These are phyloP conservation scores for Pterocles gutturalis DNA, from an alignment of 2,113 vertebrate species.

Conservation along the genomic window DNA sequence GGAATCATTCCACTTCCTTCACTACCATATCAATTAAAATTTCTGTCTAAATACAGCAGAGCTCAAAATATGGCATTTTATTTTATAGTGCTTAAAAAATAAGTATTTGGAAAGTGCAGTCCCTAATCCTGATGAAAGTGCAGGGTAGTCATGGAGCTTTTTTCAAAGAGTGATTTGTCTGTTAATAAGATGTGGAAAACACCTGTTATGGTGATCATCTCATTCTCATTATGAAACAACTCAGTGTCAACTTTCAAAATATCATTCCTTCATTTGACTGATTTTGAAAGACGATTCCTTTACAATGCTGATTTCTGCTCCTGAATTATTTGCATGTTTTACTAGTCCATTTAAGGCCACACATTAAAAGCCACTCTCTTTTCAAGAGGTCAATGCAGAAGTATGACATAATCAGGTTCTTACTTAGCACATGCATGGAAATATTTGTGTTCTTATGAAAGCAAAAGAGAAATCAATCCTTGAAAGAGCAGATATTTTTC, in stretches of 20 bases:
- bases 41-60: not conserved
- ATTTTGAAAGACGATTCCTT: not conserved
- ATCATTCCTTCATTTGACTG: not conserved
- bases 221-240: not conserved
- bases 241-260: slow-evolving; percentile 4
- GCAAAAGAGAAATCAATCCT: not conserved
- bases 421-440: not conserved
- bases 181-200: not conserved
- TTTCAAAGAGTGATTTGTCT: not conserved
- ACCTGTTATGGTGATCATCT: not conserved
- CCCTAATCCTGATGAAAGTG: not conserved
- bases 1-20: not conserved
- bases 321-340: not conserved
- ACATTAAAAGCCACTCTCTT: not conserved
- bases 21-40: not conserved
- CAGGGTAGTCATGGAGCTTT: not conserved
- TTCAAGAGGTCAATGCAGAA: not conserved
- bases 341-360: not conserved
- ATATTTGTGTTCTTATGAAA: not conserved
- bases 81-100: not conserved
- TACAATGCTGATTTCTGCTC: not conserved
- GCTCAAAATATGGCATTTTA: not conserved
- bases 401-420: not conserved
- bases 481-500: not conserved
- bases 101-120: not conserved